These are phyloP conservation scores for Sebastiscus albofasciatus DNA, from an alignment of 2,797 vertebrate species.

Conservation along the genomic window DNA sequence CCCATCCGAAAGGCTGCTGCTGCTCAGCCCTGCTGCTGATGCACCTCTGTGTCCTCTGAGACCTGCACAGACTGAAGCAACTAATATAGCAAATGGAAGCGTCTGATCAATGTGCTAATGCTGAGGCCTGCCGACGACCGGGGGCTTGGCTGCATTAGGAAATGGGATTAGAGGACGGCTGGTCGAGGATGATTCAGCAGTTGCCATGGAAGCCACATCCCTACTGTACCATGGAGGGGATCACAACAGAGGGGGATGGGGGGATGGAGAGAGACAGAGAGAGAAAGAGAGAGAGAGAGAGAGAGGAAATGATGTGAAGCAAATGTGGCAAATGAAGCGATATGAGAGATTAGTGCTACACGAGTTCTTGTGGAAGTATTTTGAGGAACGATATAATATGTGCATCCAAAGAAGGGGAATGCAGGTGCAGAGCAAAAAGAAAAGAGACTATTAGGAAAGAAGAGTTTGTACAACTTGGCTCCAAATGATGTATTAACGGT, in stretches of 20 bases:
- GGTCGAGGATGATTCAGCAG: slow-evolving; percentile 79
- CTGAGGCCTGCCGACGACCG: slow-evolving; percentile 20
- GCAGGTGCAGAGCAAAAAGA: neutral
- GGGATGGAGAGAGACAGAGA: neutral
- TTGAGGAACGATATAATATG: neutral
- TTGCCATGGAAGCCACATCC: slow-evolving; percentile 82
- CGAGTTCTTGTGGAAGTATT: slow-evolving; percentile 23
- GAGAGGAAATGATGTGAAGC: slow-evolving; percentile 17
- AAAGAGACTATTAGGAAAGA: neutral
- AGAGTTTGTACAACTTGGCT: neutral
- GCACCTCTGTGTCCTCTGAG: slow-evolving; percentile 17
- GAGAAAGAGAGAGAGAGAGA: slow-evolving; percentile 8
- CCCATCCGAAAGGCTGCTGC: slow-evolving; percentile 82
- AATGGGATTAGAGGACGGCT: slow-evolving; percentile 54
- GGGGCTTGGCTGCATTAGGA: slow-evolving; percentile 44
- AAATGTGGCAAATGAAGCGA: slow-evolving; percentile 19
- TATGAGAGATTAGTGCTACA: slow-evolving; percentile 3
- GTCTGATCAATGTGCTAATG: slow-evolving; percentile 35
- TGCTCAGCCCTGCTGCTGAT: slow-evolving; percentile 23
- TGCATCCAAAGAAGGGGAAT: neutral
- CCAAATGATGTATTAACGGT: neutral
- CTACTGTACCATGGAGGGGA: slow-evolving; percentile 39
- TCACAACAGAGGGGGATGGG: slow-evolving; percentile 25
- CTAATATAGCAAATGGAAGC: slow-evolving; percentile 7
- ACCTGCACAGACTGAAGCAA: slow-evolving; percentile 5